phyloP scores from a whole-genome alignment of 92 coral and sea anemone species.

The Zoanthus gigantus region DNA sequence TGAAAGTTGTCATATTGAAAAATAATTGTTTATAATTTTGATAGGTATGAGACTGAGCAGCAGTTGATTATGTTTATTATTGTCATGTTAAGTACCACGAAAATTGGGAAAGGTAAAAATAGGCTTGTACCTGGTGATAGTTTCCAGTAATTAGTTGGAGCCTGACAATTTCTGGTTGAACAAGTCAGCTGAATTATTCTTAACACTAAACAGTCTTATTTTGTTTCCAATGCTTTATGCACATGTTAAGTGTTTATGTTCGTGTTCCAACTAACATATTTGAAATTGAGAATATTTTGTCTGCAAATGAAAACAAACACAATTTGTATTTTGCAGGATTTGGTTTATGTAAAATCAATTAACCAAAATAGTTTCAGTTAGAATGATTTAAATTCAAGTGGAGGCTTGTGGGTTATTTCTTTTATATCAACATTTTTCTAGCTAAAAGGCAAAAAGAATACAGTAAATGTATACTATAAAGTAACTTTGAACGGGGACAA shows the following conservation, averaged over 20 bases:
- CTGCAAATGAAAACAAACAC: neutral
- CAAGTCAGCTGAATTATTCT: neutral
- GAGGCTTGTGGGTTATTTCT: neutral
- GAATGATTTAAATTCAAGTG: neutral
- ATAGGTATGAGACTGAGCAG: neutral
- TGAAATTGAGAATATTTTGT: neutral
- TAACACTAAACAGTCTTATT: neutral
- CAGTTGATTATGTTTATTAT: neutral
- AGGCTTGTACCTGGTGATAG: neutral
- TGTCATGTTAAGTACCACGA: neutral
- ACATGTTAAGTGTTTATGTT: neutral
- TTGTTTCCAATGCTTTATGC: neutral
- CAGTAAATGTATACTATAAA: neutral
- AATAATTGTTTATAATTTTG: no score
- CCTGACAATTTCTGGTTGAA: neutral
- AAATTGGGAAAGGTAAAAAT: neutral
- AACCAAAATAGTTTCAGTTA: neutral
- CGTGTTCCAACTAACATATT: neutral
- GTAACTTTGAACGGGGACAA: neutral
- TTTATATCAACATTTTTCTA: slow-evolving; percentile 1
- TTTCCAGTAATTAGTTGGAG: neutral
- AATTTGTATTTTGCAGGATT: neutral
- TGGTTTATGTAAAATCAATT: slow-evolving; percentile 2
- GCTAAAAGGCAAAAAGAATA: neutral
- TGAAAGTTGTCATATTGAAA: neutral